Evolutionary conservation across 2,113 vertebrate genomes (phyloP).

Genomic region (Vicugna pacos): DNA sequence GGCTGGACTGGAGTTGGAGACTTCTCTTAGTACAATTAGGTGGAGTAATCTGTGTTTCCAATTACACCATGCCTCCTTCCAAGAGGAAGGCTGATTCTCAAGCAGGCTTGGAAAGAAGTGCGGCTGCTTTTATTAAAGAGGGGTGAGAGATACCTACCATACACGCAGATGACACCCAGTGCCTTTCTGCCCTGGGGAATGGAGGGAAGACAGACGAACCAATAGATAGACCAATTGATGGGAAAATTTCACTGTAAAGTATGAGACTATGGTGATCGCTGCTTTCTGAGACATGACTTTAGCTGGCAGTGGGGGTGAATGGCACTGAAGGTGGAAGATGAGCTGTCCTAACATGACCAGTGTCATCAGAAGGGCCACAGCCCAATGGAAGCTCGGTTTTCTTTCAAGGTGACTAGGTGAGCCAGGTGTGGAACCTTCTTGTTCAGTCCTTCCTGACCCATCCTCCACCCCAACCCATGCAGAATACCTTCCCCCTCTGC

Average conservation of each 20-base stretch:
- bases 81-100: background rate
- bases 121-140: background rate
- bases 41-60: constrained; percentile 48
- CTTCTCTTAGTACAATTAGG: constrained; percentile 53
- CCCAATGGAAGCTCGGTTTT: background rate
- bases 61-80: constrained; percentile 3
- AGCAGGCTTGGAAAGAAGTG: background rate
- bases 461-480: background rate
- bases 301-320: background rate
- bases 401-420: background rate
- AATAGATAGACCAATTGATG: accelerated
- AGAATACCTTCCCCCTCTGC: background rate
- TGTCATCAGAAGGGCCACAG: background rate
- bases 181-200: background rate
- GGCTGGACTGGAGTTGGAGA: constrained; percentile 41
- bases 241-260: background rate
- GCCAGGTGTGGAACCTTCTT: background rate
- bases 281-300: background rate
- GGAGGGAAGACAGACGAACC: background rate
- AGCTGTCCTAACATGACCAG: background rate
- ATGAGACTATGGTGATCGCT: background rate
- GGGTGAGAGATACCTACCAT: background rate
- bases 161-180: accelerated
- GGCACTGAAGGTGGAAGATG: accelerated
- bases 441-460: background rate